phyloP scores from a whole-genome alignment of 2,888 invertebrate genomes.

The Acutogordius australiensis region DNA sequence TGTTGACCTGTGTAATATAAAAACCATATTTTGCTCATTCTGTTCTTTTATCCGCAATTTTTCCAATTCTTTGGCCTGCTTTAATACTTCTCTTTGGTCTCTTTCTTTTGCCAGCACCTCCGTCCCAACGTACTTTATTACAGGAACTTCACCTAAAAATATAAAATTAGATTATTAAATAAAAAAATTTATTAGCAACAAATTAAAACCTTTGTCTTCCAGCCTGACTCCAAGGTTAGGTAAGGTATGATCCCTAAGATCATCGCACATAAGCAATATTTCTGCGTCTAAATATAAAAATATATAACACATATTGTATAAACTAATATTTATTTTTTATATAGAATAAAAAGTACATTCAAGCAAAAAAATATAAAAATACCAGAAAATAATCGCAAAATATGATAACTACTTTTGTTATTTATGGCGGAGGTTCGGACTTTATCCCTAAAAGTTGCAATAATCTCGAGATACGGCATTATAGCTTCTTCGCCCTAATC shows the following conservation, averaged over 20 bases:
- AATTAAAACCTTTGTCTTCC: conserved; percentile 35
- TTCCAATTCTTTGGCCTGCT: conserved; percentile 19
- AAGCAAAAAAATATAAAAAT: too few species aligned
- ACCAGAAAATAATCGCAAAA: too few species aligned
- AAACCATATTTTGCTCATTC: background rate
- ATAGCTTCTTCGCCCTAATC: conserved; percentile 36
- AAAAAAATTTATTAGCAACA: background rate
- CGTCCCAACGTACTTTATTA: background rate
- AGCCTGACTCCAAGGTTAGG: conserved; percentile 69
- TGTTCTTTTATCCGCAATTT: conserved; percentile 12
- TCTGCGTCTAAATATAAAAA: conserved; percentile 29
- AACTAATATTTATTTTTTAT: too few species aligned
- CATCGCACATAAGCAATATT: conserved; percentile 57
- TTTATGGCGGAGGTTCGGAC: conserved; percentile 19
- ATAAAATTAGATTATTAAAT: background rate
- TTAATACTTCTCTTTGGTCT: conserved; percentile 48
- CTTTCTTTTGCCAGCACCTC: conserved; percentile 29
- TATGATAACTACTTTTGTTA: conserved; percentile 16
- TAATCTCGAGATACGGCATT: conserved; percentile 55
- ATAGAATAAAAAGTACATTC: too few species aligned
- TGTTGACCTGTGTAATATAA: too few species aligned
- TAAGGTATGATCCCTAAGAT: conserved; percentile 49
- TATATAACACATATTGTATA: too few species aligned
- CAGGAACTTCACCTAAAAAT: conserved; percentile 10
- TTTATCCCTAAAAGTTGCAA: conserved; percentile 50